Percentiles rank a stretch among this genome's conserved stretches.
Conservation (phyloP, 2,888 invertebrate genomes). For the Pecten maximus region DNA sequence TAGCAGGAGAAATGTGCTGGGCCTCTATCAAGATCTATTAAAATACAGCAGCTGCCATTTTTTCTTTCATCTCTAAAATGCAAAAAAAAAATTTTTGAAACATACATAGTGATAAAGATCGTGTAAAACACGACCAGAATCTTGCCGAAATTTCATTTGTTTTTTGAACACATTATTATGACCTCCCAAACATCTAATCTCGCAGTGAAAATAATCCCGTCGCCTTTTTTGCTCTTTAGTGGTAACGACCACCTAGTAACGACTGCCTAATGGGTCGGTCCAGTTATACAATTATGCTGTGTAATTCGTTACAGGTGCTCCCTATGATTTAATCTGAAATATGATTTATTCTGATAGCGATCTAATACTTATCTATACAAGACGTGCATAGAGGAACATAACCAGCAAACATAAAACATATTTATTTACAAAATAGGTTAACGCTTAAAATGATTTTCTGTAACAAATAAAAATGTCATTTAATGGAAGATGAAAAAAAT, state of each 20-base stretch:
- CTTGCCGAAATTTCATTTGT: conserved; percentile 10
- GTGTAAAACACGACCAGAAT: background rate
- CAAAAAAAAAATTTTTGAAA: background rate
- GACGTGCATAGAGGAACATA: background rate
- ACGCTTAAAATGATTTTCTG: background rate
- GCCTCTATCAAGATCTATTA: background rate
- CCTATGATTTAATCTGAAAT: background rate
- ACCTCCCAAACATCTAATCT: background rate
- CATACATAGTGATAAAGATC: background rate
- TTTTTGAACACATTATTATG: background rate
- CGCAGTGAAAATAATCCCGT: background rate
- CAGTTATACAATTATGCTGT: background rate
- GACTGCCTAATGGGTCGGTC: background rate
- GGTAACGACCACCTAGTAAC: background rate
- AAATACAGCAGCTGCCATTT: conserved; percentile 26
- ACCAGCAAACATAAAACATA: background rate
- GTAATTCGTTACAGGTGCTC: background rate
- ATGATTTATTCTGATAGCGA: conserved; percentile 9
- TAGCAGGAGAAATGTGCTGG: background rate
- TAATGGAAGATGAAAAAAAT: background rate
- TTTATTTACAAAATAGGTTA: background rate
- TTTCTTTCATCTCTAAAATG: conserved; percentile 21
- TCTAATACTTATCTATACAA: background rate
- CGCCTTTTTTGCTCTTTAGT: background rate
- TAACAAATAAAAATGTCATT: background rate